phyloP scores from a whole-genome alignment of 2,797 vertebrate species.

The Pogoniulus pusillus region DNA sequence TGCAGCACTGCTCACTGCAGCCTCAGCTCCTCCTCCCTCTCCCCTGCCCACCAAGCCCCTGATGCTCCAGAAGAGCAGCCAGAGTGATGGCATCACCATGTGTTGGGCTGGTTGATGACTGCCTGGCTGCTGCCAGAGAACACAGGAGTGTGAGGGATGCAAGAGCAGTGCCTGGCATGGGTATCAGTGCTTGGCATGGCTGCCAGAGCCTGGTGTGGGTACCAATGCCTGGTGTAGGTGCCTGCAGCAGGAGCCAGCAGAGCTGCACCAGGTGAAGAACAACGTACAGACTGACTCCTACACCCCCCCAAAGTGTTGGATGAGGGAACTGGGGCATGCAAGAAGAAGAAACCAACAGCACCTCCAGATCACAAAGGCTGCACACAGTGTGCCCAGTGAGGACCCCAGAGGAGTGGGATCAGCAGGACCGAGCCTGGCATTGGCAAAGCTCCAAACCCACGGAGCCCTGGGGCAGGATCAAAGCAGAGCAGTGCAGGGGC shows the following conservation, averaged over 20 bases:
- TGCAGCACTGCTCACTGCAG: slow-evolving; percentile 3
- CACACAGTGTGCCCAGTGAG: background rate
- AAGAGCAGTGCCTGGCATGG: background rate
- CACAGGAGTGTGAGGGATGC: fast-evolving
- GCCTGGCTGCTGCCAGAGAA: background rate
- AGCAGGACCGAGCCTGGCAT: background rate
- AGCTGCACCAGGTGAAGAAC: background rate
- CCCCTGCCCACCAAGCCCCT: background rate
- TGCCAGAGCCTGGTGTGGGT: too few species aligned
- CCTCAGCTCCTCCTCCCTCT: background rate
- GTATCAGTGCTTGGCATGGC: too few species aligned
- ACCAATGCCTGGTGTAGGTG: too few species aligned
- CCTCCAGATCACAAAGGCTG: background rate
- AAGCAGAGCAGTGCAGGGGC: background rate
- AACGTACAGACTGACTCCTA: fast-evolving
- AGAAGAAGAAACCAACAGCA: background rate
- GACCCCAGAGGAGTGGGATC: background rate
- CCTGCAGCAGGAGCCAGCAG: too few species aligned
- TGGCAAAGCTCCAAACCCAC: background rate
- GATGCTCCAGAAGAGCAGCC: background rate
- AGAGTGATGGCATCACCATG: fast-evolving
- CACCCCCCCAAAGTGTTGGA: background rate
- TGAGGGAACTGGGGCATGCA: background rate
- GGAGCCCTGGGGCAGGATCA: background rate
- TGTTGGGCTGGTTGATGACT: background rate